Percentiles rank a stretch among this genome's conserved stretches.
These are phyloP conservation scores for Ictidomys tridecemlineatus DNA, from an alignment of 2,113 vertebrate species.

Conservation along the genomic window DNA sequence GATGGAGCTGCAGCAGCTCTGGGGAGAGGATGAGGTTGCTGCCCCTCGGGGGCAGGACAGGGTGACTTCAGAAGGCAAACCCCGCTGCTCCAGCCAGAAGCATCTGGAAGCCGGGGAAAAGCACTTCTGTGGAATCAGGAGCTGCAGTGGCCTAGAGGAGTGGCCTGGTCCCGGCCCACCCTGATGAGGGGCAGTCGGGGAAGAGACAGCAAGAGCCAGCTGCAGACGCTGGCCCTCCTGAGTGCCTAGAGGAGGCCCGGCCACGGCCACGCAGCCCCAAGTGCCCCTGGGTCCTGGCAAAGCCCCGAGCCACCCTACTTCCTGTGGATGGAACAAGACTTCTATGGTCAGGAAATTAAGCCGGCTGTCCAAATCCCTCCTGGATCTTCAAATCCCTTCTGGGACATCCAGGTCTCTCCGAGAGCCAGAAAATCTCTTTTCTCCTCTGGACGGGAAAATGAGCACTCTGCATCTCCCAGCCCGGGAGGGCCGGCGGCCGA, in stretches of 20 bases:
- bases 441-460: background rate
- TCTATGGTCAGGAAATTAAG: slow-evolving; percentile 28
- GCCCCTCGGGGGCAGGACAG: no score
- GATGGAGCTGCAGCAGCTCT: background rate
- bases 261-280: background rate
- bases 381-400: background rate
- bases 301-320: background rate
- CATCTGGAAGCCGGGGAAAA: no score
- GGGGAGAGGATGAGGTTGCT: background rate
- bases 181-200: background rate
- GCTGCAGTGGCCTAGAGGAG: fast-evolving
- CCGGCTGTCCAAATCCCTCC: background rate
- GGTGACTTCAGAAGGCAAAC: background rate
- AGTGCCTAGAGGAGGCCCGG: background rate
- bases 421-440: background rate
- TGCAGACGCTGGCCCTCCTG: background rate
- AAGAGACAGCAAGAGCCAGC: fast-evolving
- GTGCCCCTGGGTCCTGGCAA: no score
- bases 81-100: background rate
- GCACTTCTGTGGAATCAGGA: background rate
- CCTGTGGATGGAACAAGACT: background rate
- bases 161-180: no score
- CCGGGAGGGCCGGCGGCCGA: no score
- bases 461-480: background rate
- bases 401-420: background rate